These are phyloP conservation scores for Lycopodina hypogea DNA, from an alignment of 37 sponge, comb jelly and placozoan genomes.

Conservation along the genomic window DNA sequence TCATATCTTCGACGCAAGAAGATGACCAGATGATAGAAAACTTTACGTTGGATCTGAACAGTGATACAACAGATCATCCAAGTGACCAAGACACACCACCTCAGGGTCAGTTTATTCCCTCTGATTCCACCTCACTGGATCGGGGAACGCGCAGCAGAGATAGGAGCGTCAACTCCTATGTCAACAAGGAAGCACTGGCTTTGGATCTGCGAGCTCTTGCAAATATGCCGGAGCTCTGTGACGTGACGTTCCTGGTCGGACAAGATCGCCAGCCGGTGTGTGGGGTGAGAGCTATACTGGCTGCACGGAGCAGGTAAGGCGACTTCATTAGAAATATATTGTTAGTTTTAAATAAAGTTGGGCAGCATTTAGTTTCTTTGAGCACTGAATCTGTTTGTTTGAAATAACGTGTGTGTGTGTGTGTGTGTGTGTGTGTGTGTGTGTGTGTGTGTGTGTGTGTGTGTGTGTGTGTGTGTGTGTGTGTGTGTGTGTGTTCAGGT, in stretches of 20 bases:
- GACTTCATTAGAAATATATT: neutral
- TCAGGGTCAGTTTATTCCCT: too few species aligned
- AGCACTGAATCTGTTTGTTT: too few species aligned
- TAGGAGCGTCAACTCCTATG: slow-evolving; percentile 10
- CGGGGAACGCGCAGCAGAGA: neutral
- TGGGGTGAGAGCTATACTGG: slow-evolving; percentile 89
- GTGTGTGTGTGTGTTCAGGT: too few species aligned
- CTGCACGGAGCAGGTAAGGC: slow-evolving; percentile 87
- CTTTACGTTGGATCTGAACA: neutral
- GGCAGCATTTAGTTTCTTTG: too few species aligned
- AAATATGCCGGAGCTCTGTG: slow-evolving; percentile 88
- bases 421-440: too few species aligned
- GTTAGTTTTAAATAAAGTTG: too few species aligned
- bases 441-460: too few species aligned
- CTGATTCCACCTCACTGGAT: neutral
- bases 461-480: too few species aligned
- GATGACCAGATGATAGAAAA: neutral
- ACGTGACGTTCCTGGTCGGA: slow-evolving; percentile 93
- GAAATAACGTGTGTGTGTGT: too few species aligned
- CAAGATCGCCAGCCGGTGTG: slow-evolving; percentile 84
- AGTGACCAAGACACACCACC: neutral
- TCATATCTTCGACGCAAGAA: neutral
- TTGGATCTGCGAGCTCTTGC: slow-evolving; percentile 76
- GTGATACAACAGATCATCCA: neutral
- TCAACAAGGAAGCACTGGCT: slow-evolving; percentile 61